These are phyloP conservation scores for Papilio machaon DNA, from an alignment of 1,140 invertebrate species.

Conservation along the genomic window DNA sequence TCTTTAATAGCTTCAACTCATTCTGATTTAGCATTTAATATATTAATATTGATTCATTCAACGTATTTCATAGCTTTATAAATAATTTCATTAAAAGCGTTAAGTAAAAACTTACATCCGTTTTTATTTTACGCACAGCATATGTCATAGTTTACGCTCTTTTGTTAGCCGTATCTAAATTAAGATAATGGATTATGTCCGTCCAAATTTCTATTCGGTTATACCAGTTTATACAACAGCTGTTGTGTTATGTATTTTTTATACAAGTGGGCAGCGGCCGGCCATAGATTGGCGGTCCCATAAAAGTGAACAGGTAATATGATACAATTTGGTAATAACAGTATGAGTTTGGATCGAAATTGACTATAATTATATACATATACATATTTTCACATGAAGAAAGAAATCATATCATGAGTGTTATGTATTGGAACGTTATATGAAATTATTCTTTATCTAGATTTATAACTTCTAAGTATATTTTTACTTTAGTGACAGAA, in stretches of 20 bases:
- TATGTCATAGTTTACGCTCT: conserved; percentile 75
- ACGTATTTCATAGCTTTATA: not conserved
- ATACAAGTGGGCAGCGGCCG: conserved; percentile 66
- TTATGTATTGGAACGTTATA: conserved; percentile 45
- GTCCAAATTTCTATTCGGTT: conserved; percentile 72
- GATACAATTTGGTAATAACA: conserved; percentile 68
- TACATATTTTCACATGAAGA: conserved; percentile 1
- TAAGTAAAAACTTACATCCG: not conserved
- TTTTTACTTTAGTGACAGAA: not conserved
- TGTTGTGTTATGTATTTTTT: conserved; percentile 70
- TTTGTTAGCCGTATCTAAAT: conserved; percentile 78
- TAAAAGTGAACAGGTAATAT: conserved; percentile 53
- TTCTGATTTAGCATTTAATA: not conserved
- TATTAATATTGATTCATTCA: not conserved
- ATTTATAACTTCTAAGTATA: not conserved
- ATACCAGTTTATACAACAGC: conserved; percentile 61
- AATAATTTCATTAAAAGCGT: conserved; percentile 12
- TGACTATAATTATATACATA: conserved; percentile 34
- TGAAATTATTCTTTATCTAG: conserved; percentile 40
- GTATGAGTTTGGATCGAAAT: conserved; percentile 60
- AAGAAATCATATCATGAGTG: conserved; percentile 5
- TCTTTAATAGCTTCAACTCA: not conserved
- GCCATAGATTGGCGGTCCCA: conserved; percentile 64
- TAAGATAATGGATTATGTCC: conserved; percentile 77
- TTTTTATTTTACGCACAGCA: conserved; percentile 44